These are phyloP conservation scores for Phocides pigmalion DNA, from an alignment of 1,140 invertebrate genomes.

Conservation along the genomic window DNA sequence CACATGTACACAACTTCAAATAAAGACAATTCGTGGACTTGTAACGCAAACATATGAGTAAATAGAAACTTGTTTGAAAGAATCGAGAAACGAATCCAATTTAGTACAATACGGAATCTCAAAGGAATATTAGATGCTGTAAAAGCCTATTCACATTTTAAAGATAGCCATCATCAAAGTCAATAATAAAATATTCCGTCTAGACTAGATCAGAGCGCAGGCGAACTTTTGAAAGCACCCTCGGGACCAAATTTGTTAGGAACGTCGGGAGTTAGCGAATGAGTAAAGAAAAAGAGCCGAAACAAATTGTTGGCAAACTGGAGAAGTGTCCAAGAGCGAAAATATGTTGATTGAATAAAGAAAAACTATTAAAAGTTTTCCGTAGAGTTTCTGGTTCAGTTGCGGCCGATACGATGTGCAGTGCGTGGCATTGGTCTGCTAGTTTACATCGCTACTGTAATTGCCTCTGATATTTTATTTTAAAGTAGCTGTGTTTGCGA, in stretches of 20 bases:
- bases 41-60: not conserved
- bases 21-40: too few species aligned
- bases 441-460: constrained; percentile 2
- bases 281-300: constrained; percentile 65
- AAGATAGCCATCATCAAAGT: constrained; percentile 36
- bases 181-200: constrained; percentile 66
- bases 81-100: not conserved
- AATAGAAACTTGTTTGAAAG: not conserved
- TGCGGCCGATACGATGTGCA: constrained; percentile 59
- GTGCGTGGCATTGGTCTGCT: constrained; percentile 52
- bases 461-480: constrained; percentile 1
- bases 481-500: not conserved
- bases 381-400: constrained; percentile 68
- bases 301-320: constrained; percentile 81
- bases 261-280: constrained; percentile 60
- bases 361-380: constrained; percentile 82
- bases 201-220: constrained; percentile 63
- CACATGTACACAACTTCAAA: too few species aligned
- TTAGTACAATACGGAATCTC: constrained; percentile 8
- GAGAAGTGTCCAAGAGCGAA: constrained; percentile 78
- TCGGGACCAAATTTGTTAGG: constrained; percentile 72
- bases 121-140: constrained; percentile 4
- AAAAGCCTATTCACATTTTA: not conserved
- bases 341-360: constrained; percentile 84
- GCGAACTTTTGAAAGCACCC: constrained; percentile 67